phyloP scores from a whole-genome alignment of 2,888 invertebrate species.

The Nomada fabriciana region DNA sequence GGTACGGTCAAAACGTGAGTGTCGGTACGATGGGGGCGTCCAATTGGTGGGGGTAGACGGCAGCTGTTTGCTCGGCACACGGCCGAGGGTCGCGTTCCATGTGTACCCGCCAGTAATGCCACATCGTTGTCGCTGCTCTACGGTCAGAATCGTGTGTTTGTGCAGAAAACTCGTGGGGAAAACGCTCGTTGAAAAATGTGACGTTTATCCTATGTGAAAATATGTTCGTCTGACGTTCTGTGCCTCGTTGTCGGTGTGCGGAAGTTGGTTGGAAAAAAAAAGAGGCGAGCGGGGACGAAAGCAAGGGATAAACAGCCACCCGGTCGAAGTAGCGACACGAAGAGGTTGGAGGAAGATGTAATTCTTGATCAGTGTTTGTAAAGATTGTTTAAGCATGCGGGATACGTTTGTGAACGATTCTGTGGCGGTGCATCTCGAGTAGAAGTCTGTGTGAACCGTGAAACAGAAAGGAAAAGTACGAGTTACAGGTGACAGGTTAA shows the following conservation, averaged over 20 bases:
- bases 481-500: constrained; percentile 50
- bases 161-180: neutral
- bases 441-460: constrained; percentile 10
- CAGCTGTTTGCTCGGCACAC: constrained; percentile 72
- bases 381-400: neutral
- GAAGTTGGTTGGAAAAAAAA: neutral
- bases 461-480: constrained; percentile 34
- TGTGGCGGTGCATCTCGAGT: neutral
- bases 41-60: constrained; percentile 66
- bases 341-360: constrained; percentile 16
- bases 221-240: neutral
- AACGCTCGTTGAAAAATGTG: constrained; percentile 16
- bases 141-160: neutral
- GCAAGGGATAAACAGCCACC: neutral
- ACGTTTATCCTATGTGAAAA: neutral
- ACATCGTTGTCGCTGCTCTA: constrained; percentile 54
- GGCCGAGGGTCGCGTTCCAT: constrained; percentile 66
- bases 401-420: neutral
- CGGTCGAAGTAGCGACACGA: constrained; percentile 4
- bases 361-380: constrained; percentile 3
- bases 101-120: constrained; percentile 71
- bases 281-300: neutral
- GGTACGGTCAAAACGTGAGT: constrained; percentile 25
- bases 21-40: constrained; percentile 56
- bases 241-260: neutral